Conservation (phyloP, 1,140 invertebrate genomes). For the Epicauta chinensis region DNA sequence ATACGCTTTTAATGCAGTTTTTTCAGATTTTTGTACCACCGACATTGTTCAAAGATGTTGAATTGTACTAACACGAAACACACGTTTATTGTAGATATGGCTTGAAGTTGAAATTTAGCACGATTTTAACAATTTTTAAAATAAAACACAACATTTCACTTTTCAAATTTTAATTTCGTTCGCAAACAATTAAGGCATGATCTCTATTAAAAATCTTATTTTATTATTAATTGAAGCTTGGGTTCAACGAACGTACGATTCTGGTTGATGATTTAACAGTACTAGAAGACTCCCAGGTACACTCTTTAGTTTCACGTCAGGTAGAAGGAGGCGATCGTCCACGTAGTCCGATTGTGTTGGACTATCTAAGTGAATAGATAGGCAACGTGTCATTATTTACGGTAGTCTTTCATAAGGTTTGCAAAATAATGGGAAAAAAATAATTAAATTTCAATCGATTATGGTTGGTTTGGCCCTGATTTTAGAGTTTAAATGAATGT, state of each 20-base stretch:
- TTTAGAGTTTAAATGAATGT: too few species aligned
- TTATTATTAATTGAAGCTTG: not conserved
- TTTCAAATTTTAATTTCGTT: not conserved
- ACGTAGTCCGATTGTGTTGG: conserved; percentile 10
- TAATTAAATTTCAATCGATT: not conserved
- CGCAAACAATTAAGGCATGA: conserved; percentile 5
- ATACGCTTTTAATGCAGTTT: conserved; percentile 66
- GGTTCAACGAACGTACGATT: conserved; percentile 10
- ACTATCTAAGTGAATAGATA: not conserved
- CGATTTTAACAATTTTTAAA: not conserved
- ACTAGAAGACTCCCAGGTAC: too few species aligned
- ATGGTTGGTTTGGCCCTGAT: too few species aligned
- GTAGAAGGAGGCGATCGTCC: conserved; percentile 5
- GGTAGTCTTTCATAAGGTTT: too few species aligned
- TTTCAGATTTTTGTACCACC: not conserved
- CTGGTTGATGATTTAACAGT: not conserved
- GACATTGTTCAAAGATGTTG: too few species aligned
- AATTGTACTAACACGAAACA: conserved; percentile 1
- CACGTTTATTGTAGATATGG: conserved; percentile 9
- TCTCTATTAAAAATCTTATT: not conserved
- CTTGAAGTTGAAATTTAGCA: not conserved
- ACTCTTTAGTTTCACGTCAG: too few species aligned
- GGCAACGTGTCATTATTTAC: not conserved
- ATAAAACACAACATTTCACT: conserved; percentile 1
- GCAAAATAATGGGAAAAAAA: not conserved